Evolutionary conservation across 2,888 invertebrate genomes (phyloP).

Genomic region (Drosophila neoperkinsi): DNA sequence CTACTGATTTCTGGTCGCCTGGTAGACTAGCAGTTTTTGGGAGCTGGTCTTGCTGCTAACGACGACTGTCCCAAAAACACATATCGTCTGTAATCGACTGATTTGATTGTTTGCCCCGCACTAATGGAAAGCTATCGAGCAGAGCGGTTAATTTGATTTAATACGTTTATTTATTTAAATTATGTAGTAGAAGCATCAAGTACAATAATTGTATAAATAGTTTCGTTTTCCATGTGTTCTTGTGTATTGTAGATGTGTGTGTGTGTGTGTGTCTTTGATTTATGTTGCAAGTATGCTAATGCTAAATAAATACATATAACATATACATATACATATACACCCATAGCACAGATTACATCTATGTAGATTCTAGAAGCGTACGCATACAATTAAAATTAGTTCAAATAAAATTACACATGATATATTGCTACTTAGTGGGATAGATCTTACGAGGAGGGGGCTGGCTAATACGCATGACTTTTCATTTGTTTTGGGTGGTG

Average conservation of each 20-base stretch:
- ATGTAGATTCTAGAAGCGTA: constrained; percentile 57
- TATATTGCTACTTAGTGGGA: constrained; percentile 39
- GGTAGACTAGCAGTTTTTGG: constrained; percentile 41
- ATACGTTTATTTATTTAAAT: constrained; percentile 53
- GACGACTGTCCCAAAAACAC: background rate
- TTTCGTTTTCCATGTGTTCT: constrained; percentile 44
- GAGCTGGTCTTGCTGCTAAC: constrained; percentile 13
- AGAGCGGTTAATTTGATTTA: constrained; percentile 8
- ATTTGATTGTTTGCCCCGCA: constrained; percentile 2
- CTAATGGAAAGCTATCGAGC: background rate
- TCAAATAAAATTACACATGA: constrained; percentile 28
- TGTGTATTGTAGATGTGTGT: constrained; percentile 20
- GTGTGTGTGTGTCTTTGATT: constrained; percentile 61
- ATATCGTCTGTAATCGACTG: background rate
- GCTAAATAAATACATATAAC: constrained; percentile 56
- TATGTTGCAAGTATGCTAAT: constrained; percentile 56
- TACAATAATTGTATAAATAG: constrained; percentile 74
- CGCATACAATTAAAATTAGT: constrained; percentile 26
- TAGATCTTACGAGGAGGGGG: background rate
- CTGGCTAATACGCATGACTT: constrained; percentile 42
- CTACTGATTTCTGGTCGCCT: constrained; percentile 35
- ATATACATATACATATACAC: constrained; percentile 49
- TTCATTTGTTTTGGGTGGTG: constrained; percentile 13
- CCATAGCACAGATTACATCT: constrained; percentile 62
- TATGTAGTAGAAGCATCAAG: constrained; percentile 77